Base-by-base conservation (phyloP, 2,797 vertebrate genomes). In the Gymnocypris eckloni region DNA sequence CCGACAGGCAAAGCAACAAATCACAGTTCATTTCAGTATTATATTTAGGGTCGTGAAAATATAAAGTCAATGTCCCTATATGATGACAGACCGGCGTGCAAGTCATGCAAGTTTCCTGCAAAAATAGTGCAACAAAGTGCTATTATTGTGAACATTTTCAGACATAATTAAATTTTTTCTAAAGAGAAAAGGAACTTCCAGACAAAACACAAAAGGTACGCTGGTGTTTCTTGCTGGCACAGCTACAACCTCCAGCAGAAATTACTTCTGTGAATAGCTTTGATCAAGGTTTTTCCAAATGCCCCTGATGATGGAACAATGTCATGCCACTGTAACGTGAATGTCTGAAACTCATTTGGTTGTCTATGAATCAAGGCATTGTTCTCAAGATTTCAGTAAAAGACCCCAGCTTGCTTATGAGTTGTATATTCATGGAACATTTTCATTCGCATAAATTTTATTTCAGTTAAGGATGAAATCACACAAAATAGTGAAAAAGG, bases 251-350 rank as follows among this genome's bases (percentile, higher is more conserved):
- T 91, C 90, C 92, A 92, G 91, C 89, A 92, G 90, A 94, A 93
- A 94, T 94, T 89, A 92, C 89, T 85, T 81, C 87, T 91, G 85
- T 94, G 93, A 95, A 93, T 92, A 92, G 92, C 93, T 95, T 95
- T 95, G 93, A 95, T 95, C 93, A 92, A 37, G 48, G 87, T 85
- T 94, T 91, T 90, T 91, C 88, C 89, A 89, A 90, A 91, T 88
- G 91, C 91, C 89, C 33, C 88, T 85, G 92, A 84, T 91, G 92
- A 93, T 90, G 86, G 92, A 93, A 92, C 90, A 90, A 90, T 90
- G 91, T 91, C 90, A 92, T 88, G 89, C 89, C 84, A 64, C 54
- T 25, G 76, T 79, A 64, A 72, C 20, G 7, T n/a, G 67, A 72
- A 64, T 72, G 67, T 45, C 84, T 85, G 66, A 28, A 16, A 48